A percentile compares a stretch with the other conserved stretches of the same genome.
Conservation (phyloP, 2,888 invertebrate species). For the Lochmaea capreae region DNA sequence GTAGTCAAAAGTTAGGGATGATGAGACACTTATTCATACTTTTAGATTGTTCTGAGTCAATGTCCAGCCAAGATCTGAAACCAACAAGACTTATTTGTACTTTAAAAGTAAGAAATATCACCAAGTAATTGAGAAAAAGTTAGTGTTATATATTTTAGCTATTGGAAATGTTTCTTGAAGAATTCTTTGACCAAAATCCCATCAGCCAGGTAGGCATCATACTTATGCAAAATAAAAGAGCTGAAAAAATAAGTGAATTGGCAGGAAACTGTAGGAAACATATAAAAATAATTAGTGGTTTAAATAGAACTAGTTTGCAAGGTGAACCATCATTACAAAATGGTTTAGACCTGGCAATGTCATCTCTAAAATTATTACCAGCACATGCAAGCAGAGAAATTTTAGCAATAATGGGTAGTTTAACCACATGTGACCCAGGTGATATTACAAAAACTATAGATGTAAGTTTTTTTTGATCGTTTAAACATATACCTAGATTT, state of each 20-base stretch:
- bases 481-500: neutral
- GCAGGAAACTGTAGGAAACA: slow-evolving; percentile 89
- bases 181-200: slow-evolving; percentile 99
- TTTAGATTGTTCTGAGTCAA: slow-evolving; percentile 93
- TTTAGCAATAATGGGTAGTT: slow-evolving; percentile 89
- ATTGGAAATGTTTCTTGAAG: slow-evolving; percentile 92
- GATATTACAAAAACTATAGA: slow-evolving; percentile 89
- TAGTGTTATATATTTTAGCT: slow-evolving; percentile 68
- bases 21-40: slow-evolving; percentile 96
- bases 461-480: slow-evolving; percentile 62
- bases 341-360: slow-evolving; percentile 87
- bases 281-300: slow-evolving; percentile 74
- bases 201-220: slow-evolving; percentile 97
- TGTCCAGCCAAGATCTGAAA: slow-evolving; percentile 95
- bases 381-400: slow-evolving; percentile 96
- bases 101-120: slow-evolving; percentile 74
- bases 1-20: slow-evolving; percentile 93
- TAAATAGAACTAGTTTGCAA: slow-evolving; percentile 75
- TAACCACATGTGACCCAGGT: slow-evolving; percentile 97
- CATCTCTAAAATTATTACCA: slow-evolving; percentile 88
- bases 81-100: slow-evolving; percentile 91
- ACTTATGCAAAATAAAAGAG: slow-evolving; percentile 90
- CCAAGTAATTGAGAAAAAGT: neutral
- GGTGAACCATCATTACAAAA: slow-evolving; percentile 98
- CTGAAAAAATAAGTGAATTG: slow-evolving; percentile 91